A percentile compares a stretch with the other conserved stretches of the same genome.
Evolutionary conservation across 2,113 vertebrate genomes (phyloP).

Genomic region (Nycticorax nycticorax): DNA sequence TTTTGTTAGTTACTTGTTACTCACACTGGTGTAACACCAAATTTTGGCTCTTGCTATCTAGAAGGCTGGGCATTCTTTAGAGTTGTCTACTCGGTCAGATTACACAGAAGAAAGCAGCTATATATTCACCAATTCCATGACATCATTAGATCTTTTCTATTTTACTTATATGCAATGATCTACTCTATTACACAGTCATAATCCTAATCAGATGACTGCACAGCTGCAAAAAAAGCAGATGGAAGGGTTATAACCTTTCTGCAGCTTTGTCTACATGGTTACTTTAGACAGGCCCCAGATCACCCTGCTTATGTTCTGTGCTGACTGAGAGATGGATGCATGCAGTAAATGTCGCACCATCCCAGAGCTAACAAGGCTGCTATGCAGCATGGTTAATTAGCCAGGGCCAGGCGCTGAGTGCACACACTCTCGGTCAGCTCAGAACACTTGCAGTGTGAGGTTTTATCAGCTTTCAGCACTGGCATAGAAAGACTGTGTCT

Average conservation of each 20-base stretch:
- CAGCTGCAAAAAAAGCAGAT: not conserved
- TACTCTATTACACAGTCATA: not conserved
- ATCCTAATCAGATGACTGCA: not conserved
- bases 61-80: not conserved
- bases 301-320: not conserved
- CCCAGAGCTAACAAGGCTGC: not conserved
- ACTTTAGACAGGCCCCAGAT: not conserved
- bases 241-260: not conserved
- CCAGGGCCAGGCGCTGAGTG: not conserved
- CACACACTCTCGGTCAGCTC: accelerated
- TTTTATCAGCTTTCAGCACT: not conserved
- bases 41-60: not conserved
- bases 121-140: not conserved
- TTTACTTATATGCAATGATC: not conserved
- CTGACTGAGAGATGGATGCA: not conserved
- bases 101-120: not conserved
- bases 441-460: not conserved
- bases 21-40: not conserved
- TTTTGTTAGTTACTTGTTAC: not conserved
- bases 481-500: not conserved
- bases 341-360: accelerated
- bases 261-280: not conserved
- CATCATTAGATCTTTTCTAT: not conserved
- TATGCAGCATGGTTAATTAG: accelerated
- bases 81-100: not conserved